These are phyloP conservation scores for Allobates femoralis DNA, from an alignment of 2,797 vertebrate species.

Conservation along the genomic window DNA sequence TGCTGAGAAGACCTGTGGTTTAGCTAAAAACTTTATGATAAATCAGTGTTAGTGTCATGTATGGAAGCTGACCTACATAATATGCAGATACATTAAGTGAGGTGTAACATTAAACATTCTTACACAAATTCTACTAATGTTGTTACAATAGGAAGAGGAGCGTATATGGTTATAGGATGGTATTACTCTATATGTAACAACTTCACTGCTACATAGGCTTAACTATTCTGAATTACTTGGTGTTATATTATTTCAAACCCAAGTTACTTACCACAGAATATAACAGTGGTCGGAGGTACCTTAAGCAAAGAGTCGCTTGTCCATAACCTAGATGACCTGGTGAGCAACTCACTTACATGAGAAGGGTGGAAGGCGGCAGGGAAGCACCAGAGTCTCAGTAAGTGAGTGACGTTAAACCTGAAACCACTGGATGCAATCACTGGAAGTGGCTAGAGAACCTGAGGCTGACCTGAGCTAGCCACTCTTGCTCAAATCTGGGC, in stretches of 20 bases:
- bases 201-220: conserved; percentile 30
- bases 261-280: conserved; percentile 73
- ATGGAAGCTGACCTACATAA: conserved; percentile 51
- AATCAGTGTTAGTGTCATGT: conserved; percentile 59
- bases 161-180: conserved; percentile 24
- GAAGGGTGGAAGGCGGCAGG: conserved; percentile 75
- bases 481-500: conserved; percentile 85
- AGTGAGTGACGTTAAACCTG: conserved; percentile 70
- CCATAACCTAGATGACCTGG: conserved; percentile 97
- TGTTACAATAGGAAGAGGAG: conserved; percentile 39
- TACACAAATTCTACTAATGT: conserved; percentile 25
- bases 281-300: conserved; percentile 77
- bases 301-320: conserved; percentile 95
- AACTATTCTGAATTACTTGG: conserved; percentile 63
- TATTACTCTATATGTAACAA: conserved; percentile 52
- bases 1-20: conserved; percentile 9
- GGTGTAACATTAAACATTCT: conserved; percentile 33
- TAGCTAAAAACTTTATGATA: conserved; percentile 47
- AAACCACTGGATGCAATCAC: conserved; percentile 77
- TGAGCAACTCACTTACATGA: conserved; percentile 82
- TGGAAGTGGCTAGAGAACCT: conserved; percentile 81
- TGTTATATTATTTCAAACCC: conserved; percentile 70
- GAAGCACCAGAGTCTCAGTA: conserved; percentile 71
- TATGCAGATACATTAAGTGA: conserved; percentile 44
- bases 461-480: conserved; percentile 97